phyloP scores from a whole-genome alignment of 2,888 invertebrate genomes.

The Lycaena phlaeas region DNA sequence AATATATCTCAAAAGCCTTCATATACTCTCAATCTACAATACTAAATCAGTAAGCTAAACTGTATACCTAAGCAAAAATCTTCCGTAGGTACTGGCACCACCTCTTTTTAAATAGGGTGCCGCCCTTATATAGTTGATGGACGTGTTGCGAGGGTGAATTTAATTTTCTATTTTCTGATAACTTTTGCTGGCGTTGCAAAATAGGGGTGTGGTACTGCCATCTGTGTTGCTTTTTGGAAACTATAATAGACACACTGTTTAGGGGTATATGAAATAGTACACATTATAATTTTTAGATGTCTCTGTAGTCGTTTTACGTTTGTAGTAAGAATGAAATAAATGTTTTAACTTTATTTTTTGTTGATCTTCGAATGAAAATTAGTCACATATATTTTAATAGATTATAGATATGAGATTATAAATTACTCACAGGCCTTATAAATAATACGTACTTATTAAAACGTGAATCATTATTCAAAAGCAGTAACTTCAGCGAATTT shows the following conservation, averaged over 20 bases:
- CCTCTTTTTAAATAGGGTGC: slow-evolving; percentile 28
- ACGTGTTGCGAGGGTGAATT: slow-evolving; percentile 23
- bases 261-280: background rate
- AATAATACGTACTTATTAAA: background rate
- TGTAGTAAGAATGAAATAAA: background rate
- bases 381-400: no score
- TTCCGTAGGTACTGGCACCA: slow-evolving; percentile 26
- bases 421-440: background rate
- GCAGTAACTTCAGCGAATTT: background rate
- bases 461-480: background rate
- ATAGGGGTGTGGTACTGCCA: background rate
- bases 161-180: background rate
- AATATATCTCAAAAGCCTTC: no score
- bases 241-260: background rate
- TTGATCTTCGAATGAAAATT: no score
- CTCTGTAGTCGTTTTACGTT: background rate
- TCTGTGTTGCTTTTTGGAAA: background rate
- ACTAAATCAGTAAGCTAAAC: no score
- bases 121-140: slow-evolving; percentile 10
- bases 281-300: background rate
- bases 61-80: background rate
- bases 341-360: no score
- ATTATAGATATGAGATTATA: background rate
- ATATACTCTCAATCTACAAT: no score
- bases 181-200: background rate